phyloP scores from a whole-genome alignment of 2,888 invertebrate species.

The Clepsis dumicolana region DNA sequence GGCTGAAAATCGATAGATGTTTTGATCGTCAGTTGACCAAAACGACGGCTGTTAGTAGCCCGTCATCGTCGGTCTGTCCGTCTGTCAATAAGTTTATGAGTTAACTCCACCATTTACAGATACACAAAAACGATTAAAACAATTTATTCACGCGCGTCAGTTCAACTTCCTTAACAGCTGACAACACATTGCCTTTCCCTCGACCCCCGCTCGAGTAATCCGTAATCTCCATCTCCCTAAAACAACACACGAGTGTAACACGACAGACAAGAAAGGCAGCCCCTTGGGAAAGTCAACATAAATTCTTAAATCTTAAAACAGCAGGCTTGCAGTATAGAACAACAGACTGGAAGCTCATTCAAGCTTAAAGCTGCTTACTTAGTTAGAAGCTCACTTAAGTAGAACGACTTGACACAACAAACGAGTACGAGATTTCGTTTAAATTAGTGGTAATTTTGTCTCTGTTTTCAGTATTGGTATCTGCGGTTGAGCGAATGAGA shows the following conservation, averaged over 20 bases:
- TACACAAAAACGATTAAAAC: background rate
- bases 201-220: background rate
- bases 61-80: too few species aligned
- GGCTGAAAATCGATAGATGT: too few species aligned
- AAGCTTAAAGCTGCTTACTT: constrained; percentile 8
- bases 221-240: background rate
- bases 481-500: background rate
- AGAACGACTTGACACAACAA: constrained; percentile 8
- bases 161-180: background rate
- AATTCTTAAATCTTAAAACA: constrained; percentile 12
- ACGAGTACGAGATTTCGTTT: constrained; percentile 9
- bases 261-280: background rate
- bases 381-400: constrained; percentile 1
- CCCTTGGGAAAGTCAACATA: constrained; percentile 6
- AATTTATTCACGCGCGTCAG: background rate
- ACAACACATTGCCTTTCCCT: background rate
- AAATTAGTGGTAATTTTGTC: constrained; percentile 19
- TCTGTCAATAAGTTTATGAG: too few species aligned
- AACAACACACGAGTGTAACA: background rate
- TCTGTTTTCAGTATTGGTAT: background rate
- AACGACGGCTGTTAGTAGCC: too few species aligned
- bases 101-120: too few species aligned
- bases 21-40: too few species aligned
- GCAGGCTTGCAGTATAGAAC: constrained; percentile 5
- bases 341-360: constrained; percentile 10